Evolutionary conservation across 2,113 vertebrate species (phyloP).

Genomic region (Cyanistes caeruleus): DNA sequence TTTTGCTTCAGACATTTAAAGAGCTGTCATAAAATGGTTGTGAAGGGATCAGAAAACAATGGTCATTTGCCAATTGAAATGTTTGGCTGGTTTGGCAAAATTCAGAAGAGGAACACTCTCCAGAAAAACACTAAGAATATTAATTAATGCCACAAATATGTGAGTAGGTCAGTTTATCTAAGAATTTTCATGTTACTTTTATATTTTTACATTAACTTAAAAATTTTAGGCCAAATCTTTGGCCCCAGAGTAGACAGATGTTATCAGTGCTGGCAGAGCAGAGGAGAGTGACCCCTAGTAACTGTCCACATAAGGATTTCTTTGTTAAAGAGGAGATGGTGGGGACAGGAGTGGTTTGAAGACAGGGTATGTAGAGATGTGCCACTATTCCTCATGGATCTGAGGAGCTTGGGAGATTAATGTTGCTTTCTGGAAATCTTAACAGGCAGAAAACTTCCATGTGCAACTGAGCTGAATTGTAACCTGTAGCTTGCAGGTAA

Average conservation of each 20-base stretch:
- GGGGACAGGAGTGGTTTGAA: neutral
- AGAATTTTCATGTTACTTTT: neutral
- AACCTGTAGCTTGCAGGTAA: neutral
- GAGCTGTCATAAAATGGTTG: slow-evolving; percentile 21
- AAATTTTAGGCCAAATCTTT: neutral
- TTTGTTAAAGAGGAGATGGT: neutral
- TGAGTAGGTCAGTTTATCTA: neutral
- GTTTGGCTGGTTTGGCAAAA: slow-evolving; percentile 36
- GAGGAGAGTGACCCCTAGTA: neutral
- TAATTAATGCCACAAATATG: neutral
- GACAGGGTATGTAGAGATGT: fast-evolving
- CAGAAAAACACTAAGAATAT: slow-evolving; percentile 12
- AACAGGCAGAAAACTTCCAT: neutral
- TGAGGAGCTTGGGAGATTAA: neutral
- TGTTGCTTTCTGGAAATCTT: neutral
- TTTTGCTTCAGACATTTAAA: slow-evolving; percentile 46
- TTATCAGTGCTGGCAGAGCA: neutral
- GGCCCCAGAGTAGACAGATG: neutral
- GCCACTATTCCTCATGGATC: neutral
- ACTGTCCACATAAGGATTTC: neutral
- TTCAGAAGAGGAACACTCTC: neutral
- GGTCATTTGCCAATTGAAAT: slow-evolving; percentile 45
- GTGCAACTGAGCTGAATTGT: neutral
- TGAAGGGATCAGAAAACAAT: slow-evolving; percentile 49
- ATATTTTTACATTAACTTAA: neutral